These are phyloP conservation scores for Phymatocera aterrima DNA, from an alignment of 2,888 invertebrate genomes.

Conservation along the genomic window DNA sequence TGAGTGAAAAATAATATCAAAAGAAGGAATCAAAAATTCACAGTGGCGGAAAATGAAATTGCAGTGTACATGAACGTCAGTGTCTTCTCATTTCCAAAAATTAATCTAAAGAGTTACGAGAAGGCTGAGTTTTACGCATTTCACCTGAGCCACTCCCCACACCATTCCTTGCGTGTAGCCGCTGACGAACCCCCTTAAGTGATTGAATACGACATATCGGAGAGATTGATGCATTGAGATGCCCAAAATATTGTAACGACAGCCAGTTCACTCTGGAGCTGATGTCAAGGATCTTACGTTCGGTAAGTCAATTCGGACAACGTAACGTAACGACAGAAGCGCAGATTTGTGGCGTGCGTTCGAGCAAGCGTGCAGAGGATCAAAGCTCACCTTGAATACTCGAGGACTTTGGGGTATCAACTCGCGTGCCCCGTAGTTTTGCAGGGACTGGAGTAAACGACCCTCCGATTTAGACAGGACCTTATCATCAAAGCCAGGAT, in stretches of 20 bases:
- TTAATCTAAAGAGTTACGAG: no score
- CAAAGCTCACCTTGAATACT: slow-evolving; percentile 21
- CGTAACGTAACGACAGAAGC: background rate
- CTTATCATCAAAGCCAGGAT: slow-evolving; percentile 57
- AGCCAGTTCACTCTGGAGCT: background rate
- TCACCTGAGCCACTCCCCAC: no score
- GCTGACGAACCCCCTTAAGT: no score
- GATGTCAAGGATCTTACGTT: background rate
- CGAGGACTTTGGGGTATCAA: slow-evolving; percentile 36
- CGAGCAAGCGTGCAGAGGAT: slow-evolving; percentile 30
- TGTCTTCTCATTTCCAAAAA: no score
- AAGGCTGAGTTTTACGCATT: no score
- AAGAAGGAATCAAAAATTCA: no score
- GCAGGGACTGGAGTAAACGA: slow-evolving; percentile 42
- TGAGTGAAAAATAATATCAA: no score
- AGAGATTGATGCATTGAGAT: background rate
- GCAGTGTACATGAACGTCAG: no score
- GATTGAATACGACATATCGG: background rate
- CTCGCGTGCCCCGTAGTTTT: slow-evolving; percentile 21
- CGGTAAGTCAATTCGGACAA: slow-evolving; percentile 1
- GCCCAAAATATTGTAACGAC: background rate
- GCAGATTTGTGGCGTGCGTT: background rate
- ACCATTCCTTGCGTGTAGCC: no score
- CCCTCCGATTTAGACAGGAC: slow-evolving; percentile 53
- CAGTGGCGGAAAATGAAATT: no score